phyloP scores from a whole-genome alignment of 2,888 invertebrate genomes.

The Incurvaria masculella region DNA sequence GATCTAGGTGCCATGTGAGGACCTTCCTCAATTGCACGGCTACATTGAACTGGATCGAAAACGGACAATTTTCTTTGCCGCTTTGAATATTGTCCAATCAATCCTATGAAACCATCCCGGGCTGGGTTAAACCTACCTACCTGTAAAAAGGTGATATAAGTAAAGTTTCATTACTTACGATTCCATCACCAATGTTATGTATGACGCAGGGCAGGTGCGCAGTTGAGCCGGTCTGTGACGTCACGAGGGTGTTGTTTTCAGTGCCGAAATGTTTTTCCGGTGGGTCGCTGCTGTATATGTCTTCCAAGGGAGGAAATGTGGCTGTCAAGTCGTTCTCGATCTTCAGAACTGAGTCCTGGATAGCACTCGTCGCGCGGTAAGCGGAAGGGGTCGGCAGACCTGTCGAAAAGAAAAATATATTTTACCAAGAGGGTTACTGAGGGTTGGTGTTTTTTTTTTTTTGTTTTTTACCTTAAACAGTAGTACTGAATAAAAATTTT shows the following conservation, averaged over 20 bases:
- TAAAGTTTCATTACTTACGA: slow-evolving; percentile 62
- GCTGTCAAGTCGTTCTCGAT: slow-evolving; percentile 42
- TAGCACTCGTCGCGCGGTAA: background rate
- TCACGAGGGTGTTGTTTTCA: slow-evolving; percentile 76
- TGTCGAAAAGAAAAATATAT: background rate
- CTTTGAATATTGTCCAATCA: too few relatives aligned
- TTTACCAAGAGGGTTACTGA: too few relatives aligned
- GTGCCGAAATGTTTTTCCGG: slow-evolving; percentile 79
- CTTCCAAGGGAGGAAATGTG: slow-evolving; percentile 43
- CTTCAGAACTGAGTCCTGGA: background rate
- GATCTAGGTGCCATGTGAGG: too few relatives aligned
- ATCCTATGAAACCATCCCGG: too few relatives aligned
- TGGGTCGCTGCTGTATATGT: slow-evolving; percentile 38
- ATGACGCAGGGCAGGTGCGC: slow-evolving; percentile 81
- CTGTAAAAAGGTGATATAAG: too few relatives aligned
- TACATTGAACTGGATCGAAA: too few relatives aligned
- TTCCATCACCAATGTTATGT: slow-evolving; percentile 82
- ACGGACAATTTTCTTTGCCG: too few relatives aligned
- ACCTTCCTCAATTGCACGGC: too few relatives aligned
- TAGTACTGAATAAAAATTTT: too few relatives aligned
- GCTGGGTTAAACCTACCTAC: too few relatives aligned
- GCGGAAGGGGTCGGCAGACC: slow-evolving; percentile 26
- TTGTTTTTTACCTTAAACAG: too few relatives aligned
- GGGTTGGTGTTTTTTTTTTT: too few relatives aligned
- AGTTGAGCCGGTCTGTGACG: slow-evolving; percentile 81